Percentiles rank a stretch among this genome's conserved stretches.
phyloP scores from a whole-genome alignment of 2,797 vertebrate genomes.

The Amblyraja radiata region DNA sequence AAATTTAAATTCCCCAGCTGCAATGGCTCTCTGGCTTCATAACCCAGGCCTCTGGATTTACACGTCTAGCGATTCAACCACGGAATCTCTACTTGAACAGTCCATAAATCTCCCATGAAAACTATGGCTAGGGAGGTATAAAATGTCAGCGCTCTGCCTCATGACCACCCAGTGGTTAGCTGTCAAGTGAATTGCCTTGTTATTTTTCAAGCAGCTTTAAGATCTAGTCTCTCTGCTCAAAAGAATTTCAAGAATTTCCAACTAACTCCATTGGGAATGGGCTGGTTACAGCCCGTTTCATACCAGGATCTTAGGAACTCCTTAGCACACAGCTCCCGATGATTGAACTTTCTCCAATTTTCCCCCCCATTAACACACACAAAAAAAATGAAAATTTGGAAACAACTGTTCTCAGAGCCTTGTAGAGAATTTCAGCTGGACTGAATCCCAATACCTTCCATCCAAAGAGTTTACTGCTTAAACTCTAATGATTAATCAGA shows the following conservation, averaged over 20 bases:
- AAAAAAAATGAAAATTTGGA: not conserved
- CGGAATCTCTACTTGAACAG: too few species aligned
- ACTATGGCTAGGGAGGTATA: not conserved
- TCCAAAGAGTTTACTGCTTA: not conserved
- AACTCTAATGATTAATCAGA: not conserved
- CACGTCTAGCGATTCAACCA: too few species aligned
- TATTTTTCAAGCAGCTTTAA: not conserved
- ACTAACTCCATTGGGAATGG: not conserved
- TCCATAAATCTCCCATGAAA: not conserved
- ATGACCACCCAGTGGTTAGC: not conserved
- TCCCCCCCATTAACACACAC: not conserved
- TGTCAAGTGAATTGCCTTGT: not conserved
- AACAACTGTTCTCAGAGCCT: not conserved
- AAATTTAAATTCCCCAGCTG: too few species aligned
- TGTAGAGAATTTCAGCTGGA: not conserved
- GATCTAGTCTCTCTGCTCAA: not conserved
- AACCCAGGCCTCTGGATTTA: too few species aligned
- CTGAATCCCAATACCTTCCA: not conserved
- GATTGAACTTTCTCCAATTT: not conserved
- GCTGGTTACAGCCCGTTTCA: not conserved
- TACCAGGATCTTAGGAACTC: not conserved
- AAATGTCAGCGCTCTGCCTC: not conserved
- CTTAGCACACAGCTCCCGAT: not conserved
- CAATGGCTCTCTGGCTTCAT: too few species aligned
- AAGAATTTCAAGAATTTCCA: slow-evolving; percentile 24